phyloP scores from a whole-genome alignment of 2,797 vertebrate species.

The Philypnodon macrostomus region DNA sequence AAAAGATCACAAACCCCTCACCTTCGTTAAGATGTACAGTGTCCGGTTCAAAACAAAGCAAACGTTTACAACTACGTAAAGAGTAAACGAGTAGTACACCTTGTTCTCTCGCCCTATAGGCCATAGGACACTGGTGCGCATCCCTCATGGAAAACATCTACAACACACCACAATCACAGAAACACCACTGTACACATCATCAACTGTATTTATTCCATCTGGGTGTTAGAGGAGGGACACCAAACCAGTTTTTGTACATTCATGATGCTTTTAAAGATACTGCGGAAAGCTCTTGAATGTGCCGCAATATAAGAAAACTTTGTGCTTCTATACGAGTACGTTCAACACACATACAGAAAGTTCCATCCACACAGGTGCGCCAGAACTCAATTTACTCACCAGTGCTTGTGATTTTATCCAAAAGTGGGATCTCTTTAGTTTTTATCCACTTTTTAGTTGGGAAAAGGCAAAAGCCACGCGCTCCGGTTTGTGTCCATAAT shows the following conservation, averaged over 20 bases:
- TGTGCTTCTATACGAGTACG: slow-evolving; percentile 14
- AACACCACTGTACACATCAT: slow-evolving; percentile 33
- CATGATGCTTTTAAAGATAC: not conserved
- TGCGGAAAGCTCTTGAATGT: no score
- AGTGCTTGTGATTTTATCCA: slow-evolving; percentile 35
- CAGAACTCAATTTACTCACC: slow-evolving; percentile 64
- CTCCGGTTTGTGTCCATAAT: slow-evolving; percentile 54
- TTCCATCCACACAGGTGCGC: slow-evolving; percentile 1
- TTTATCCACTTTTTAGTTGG: slow-evolving; percentile 68
- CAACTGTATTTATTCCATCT: slow-evolving; percentile 23
- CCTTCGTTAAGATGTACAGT: slow-evolving; percentile 5
- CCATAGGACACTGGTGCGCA: slow-evolving; percentile 35
- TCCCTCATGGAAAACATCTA: slow-evolving; percentile 47
- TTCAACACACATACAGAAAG: slow-evolving; percentile 25
- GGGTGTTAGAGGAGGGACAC: not conserved
- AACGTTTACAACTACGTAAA: not conserved
- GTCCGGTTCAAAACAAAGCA: not conserved
- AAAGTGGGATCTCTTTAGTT: slow-evolving; percentile 22
- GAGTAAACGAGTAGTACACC: slow-evolving; percentile 27
- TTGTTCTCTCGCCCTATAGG: slow-evolving; percentile 24
- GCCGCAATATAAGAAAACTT: not conserved
- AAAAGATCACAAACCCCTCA: not conserved
- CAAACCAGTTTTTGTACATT: slow-evolving; percentile 8
- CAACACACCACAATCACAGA: slow-evolving; percentile 26
- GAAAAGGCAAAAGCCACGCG: slow-evolving; percentile 72